Evolutionary conservation across 2,888 invertebrate species (phyloP).

Genomic region (Campopleginae sp.): DNA sequence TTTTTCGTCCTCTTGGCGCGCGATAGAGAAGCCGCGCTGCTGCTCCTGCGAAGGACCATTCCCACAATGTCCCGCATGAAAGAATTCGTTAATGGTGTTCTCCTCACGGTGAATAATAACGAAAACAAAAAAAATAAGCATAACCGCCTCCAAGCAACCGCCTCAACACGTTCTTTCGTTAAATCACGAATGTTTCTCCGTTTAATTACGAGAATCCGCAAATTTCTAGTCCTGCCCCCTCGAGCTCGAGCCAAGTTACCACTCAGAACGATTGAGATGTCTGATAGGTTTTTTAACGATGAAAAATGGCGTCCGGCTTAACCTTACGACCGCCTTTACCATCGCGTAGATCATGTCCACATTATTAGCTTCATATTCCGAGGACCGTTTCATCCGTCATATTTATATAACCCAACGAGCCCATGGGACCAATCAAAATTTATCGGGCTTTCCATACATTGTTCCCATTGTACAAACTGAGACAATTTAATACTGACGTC

Average conservation of each 20-base stretch:
- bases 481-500: slow-evolving; percentile 57
- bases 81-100: slow-evolving; percentile 53
- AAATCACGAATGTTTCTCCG: slow-evolving; percentile 21
- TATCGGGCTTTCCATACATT: slow-evolving; percentile 5
- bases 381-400: slow-evolving; percentile 43
- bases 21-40: slow-evolving; percentile 1
- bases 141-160: background rate
- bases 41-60: slow-evolving; percentile 24
- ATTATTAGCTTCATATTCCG: slow-evolving; percentile 4
- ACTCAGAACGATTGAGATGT: slow-evolving; percentile 57
- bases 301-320: slow-evolving; percentile 57
- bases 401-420: slow-evolving; percentile 52
- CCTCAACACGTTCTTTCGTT: background rate
- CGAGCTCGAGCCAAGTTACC: background rate
- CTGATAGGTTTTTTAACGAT: slow-evolving; percentile 52
- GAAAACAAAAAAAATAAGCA: slow-evolving; percentile 6
- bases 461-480: slow-evolving; percentile 30
- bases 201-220: slow-evolving; percentile 52
- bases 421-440: slow-evolving; percentile 57
- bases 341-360: background rate
- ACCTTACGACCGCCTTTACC: slow-evolving; percentile 11
- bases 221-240: slow-evolving; percentile 17
- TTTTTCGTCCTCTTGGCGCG: slow-evolving; percentile 26
- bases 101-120: slow-evolving; percentile 16
- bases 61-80: slow-evolving; percentile 28